Evolutionary conservation across 1,140 invertebrate species (phyloP).

Genomic region (Eriosoma lanigerum): DNA sequence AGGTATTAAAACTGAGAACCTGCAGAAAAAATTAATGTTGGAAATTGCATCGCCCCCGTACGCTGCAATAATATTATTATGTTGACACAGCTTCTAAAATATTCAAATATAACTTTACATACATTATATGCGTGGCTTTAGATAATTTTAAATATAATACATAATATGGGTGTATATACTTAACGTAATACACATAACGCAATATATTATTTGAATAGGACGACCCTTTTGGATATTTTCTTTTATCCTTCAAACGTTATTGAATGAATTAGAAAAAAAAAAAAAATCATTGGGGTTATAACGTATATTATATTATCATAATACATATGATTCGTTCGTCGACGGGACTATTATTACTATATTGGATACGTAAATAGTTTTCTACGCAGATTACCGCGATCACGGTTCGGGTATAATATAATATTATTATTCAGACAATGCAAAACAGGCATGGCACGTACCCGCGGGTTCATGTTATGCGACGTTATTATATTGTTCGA

Average conservation of each 20-base stretch:
- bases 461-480: neutral
- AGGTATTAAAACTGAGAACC: no score
- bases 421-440: slow-evolving; percentile 48
- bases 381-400: slow-evolving; percentile 41
- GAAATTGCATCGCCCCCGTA: no score
- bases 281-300: no score
- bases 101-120: no score
- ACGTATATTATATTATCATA: neutral
- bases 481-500: neutral
- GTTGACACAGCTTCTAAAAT: no score
- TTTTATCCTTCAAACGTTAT: slow-evolving; percentile 35
- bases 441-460: slow-evolving; percentile 50
- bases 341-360: no score
- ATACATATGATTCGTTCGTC: neutral
- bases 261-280: slow-evolving; percentile 30
- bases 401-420: neutral
- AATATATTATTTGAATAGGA: slow-evolving; percentile 28
- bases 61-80: no score
- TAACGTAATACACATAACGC: neutral
- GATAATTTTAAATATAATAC: no score
- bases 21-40: no score
- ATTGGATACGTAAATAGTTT: neutral
- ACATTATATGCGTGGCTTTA: no score
- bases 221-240: slow-evolving; percentile 32
- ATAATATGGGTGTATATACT: neutral